These are phyloP conservation scores for Psix sp. DNA, from an alignment of 1,140 invertebrate species.

Conservation along the genomic window DNA sequence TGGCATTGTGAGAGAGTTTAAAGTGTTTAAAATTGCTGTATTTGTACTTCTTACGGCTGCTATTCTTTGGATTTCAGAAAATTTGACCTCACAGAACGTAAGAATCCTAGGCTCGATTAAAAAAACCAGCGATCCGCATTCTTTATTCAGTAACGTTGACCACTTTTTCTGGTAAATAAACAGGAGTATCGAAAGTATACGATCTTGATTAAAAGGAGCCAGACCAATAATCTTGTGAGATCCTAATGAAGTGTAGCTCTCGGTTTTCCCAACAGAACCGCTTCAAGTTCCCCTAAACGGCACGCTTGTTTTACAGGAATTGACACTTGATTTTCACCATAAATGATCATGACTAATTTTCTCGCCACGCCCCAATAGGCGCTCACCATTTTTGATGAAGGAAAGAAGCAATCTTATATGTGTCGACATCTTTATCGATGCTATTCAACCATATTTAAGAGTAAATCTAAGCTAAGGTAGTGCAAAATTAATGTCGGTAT, in stretches of 20 bases:
- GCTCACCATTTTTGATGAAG: too few species aligned
- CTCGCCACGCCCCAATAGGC: background rate
- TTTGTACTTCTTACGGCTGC: constrained; percentile 12
- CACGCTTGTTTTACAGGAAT: background rate
- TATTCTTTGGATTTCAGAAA: constrained; percentile 63
- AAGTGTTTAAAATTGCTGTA: constrained; percentile 32
- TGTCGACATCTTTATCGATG: too few species aligned
- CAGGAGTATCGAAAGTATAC: constrained; percentile 18
- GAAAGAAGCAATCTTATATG: too few species aligned
- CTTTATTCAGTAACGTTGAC: constrained; percentile 21
- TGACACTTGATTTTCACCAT: constrained; percentile 3
- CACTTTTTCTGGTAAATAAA: constrained; percentile 41
- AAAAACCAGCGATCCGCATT: constrained; percentile 15
- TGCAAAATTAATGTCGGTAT: too few species aligned
- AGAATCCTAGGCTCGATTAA: background rate
- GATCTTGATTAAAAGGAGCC: constrained; percentile 18
- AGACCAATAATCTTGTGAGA: constrained; percentile 11
- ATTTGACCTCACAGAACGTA: constrained; percentile 34
- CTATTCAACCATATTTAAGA: too few species aligned
- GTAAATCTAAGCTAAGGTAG: too few species aligned
- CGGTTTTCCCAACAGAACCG: constrained; percentile 11
- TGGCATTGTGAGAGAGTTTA: constrained; percentile 35
- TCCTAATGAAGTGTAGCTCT: constrained; percentile 21
- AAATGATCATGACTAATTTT: constrained; percentile 18
- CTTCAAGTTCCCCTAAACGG: constrained; percentile 21